phyloP scores from a whole-genome alignment of 2,888 invertebrate genomes.

The Eurytoma californica region DNA sequence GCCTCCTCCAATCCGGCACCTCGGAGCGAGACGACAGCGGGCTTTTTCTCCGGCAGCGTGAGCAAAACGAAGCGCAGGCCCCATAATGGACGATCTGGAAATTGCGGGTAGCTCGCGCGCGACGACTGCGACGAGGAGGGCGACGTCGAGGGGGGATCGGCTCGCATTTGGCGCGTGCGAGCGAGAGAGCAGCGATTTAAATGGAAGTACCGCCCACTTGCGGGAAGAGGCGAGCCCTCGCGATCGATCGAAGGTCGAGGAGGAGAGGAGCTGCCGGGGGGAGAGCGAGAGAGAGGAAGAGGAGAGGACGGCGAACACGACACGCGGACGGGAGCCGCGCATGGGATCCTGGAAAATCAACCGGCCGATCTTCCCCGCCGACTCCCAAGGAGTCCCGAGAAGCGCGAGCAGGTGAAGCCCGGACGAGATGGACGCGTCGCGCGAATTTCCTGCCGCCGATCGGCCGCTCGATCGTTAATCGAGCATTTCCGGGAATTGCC shows the following conservation, averaged over 20 bases:
- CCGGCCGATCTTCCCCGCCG: conserved; percentile 51
- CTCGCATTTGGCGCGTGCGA: conserved; percentile 14
- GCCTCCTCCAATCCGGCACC: too few species aligned
- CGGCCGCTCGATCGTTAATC: too few species aligned
- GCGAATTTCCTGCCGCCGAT: conserved; percentile 22
- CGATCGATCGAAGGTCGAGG: conserved; percentile 58
- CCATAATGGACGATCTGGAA: conserved; percentile 49
- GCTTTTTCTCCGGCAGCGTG: conserved; percentile 37
- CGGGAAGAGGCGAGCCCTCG: conserved; percentile 31
- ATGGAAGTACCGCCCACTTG: conserved; percentile 59
- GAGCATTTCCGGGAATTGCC: too few species aligned
- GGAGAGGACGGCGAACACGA: conserved; percentile 39
- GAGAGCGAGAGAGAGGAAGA: conserved; percentile 28
- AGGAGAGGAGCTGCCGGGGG: conserved; percentile 3
- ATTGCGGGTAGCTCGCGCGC: conserved; percentile 51
- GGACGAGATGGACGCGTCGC: conserved; percentile 41
- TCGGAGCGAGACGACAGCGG: neutral
- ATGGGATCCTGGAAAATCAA: conserved; percentile 57
- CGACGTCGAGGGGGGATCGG: conserved; percentile 7
- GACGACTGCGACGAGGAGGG: neutral
- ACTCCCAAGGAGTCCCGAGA: conserved; percentile 58
- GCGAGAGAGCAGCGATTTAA: conserved; percentile 49
- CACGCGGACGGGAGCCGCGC: conserved; percentile 10
- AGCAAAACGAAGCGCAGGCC: conserved; percentile 40
- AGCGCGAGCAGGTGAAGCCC: conserved; percentile 48